Evolutionary conservation across 2,888 invertebrate species (phyloP), one percentile per base, ranked within the genome.

Genomic region (Agriopis marginaria): DNA sequence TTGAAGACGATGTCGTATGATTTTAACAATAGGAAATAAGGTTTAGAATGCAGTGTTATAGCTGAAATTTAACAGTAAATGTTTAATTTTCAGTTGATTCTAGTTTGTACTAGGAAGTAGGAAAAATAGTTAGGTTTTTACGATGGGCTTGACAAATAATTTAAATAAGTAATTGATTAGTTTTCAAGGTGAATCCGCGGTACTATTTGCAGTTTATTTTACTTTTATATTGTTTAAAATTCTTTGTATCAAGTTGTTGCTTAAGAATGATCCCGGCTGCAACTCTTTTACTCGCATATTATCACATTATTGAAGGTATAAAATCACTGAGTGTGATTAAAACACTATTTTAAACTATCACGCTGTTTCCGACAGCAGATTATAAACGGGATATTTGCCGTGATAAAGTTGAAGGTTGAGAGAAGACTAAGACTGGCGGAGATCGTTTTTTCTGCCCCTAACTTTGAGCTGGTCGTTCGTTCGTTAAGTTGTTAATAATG

Each of bases 101-200:
- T 45, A 59, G 39, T 14, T 60, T 32, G 53, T 62, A 62, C 44
- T 62, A 62, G 62, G 62, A 62, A 62, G 62, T 62, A 62, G 53
- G 62, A 11, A 53, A 44, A 62, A 53, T 50, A 2, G 12, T 23
- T 44, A 50, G 64, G 49, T 60, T 40, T 66, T 59, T 54, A 53
- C 53, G 53, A 66, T 66, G 66, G 54, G 47, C 47, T 60, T 53
- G 51, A 54, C 53, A 66, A 56, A 58, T 51, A 44, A 44, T 42
- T 59, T 59, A 7, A 39, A 51, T 44, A 51, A 42, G 53, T 59
- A 59, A 66, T 66, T 66, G 66, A 54, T 66, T 66, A 53, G 53
- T 53, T 62, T 53, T 62, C 62, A 62, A 62, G 62, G 62, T 62
- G 53, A 62, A 62, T 53, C 62, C 53, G 51, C 23, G 42, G 53